phyloP scores from a whole-genome alignment of 2,113 vertebrate species.

The Hypomesus transpacificus region DNA sequence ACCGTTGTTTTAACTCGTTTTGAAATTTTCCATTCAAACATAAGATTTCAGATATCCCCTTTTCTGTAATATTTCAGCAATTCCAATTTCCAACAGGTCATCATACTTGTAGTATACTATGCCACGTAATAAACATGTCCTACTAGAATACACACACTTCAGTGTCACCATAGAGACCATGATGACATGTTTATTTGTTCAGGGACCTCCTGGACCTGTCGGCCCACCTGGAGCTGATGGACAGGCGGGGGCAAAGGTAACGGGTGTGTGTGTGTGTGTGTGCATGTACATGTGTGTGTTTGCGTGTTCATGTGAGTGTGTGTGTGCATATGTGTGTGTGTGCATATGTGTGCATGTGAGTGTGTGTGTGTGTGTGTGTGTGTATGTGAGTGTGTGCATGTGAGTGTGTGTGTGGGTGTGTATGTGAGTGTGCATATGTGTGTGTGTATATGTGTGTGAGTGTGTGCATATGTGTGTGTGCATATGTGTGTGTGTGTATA shows the following conservation, averaged over 20 bases:
- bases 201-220: slow-evolving; percentile 40
- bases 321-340: neutral
- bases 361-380: neutral
- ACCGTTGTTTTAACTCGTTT: no score
- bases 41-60: no score
- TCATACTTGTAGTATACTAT: no score
- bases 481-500: neutral
- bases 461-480: neutral
- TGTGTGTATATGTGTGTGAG: neutral
- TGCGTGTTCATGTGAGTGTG: neutral
- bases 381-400: neutral
- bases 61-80: no score
- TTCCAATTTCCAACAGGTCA: no score
- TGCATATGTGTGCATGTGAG: neutral
- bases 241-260: slow-evolving; percentile 45
- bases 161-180: neutral
- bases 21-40: no score
- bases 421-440: neutral
- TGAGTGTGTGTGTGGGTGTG: neutral
- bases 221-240: slow-evolving; percentile 44
- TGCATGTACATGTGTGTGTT: neutral
- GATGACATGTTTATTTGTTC: neutral
- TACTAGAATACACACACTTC: neutral
- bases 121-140: no score
- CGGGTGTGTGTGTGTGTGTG: neutral